Evolutionary conservation across 2,888 invertebrate species (phyloP).

Genomic region (Agonopterix alstromeriana): DNA sequence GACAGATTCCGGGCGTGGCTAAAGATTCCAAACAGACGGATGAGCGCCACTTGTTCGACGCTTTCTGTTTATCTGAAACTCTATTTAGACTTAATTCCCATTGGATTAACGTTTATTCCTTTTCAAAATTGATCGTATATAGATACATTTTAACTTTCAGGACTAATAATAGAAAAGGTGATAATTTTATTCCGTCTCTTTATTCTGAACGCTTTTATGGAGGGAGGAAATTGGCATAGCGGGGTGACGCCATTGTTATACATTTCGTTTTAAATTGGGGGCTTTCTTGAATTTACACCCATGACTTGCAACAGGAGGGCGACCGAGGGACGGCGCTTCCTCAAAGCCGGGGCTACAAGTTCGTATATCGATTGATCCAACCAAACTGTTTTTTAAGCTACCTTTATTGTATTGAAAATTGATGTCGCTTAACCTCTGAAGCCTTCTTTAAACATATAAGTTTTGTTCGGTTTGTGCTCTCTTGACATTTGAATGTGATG

Average conservation of each 20-base stretch:
- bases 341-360: conserved; percentile 22
- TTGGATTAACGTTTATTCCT: conserved; percentile 5
- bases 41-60: conserved; percentile 36
- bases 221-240: conserved; percentile 71
- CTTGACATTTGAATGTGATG: conserved; percentile 26
- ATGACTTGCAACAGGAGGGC: conserved; percentile 64
- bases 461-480: conserved; percentile 2
- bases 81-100: conserved; percentile 2
- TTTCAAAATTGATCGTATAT: background rate
- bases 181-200: conserved; percentile 68
- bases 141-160: conserved; percentile 34
- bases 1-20: conserved; percentile 58
- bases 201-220: conserved; percentile 52
- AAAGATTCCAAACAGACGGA: conserved; percentile 33
- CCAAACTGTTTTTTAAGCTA: conserved; percentile 30
- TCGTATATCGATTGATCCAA: conserved; percentile 42
- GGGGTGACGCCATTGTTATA: conserved; percentile 66
- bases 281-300: conserved; percentile 73
- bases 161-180: conserved; percentile 46
- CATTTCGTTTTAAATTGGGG: conserved; percentile 73
- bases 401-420: conserved; percentile 17
- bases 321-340: conserved; percentile 35
- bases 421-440: conserved; percentile 1
- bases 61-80: conserved; percentile 22
- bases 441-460: background rate